Conservation (phyloP, 1,140 invertebrate genomes). For the Nylanderia fulva region DNA sequence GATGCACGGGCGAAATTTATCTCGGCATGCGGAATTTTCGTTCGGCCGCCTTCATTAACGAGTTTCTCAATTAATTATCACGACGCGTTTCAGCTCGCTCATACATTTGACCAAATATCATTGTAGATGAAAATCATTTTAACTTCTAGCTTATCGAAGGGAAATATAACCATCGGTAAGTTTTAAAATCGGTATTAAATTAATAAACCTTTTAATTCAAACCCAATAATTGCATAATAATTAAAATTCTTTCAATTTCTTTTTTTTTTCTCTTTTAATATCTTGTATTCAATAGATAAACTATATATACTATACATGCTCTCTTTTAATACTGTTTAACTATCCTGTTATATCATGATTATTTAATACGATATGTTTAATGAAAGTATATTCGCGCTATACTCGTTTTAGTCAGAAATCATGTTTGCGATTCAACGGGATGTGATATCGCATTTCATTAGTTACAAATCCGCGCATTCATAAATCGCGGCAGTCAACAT, state of each 20-base stretch:
- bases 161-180: background rate
- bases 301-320: no score
- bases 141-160: background rate
- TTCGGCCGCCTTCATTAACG: constrained; percentile 49
- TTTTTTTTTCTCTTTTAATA: background rate
- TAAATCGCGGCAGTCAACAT: constrained; percentile 39
- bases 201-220: background rate
- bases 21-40: constrained; percentile 29
- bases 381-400: background rate
- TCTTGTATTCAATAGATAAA: background rate
- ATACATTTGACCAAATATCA: constrained; percentile 25
- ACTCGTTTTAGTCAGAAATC: background rate
- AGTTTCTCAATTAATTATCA: constrained; percentile 60
- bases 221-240: background rate
- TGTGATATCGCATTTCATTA: constrained; percentile 49
- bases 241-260: background rate
- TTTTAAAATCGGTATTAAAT: background rate
- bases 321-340: background rate
- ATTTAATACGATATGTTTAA: background rate
- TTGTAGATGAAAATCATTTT: constrained; percentile 27
- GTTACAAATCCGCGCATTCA: constrained; percentile 39
- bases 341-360: background rate
- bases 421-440: constrained; percentile 4
- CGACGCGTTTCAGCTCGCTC: background rate
- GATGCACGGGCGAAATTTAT: background rate